A percentile compares a stretch with the other conserved stretches of the same genome.
Evolutionary conservation across 2,797 vertebrate species (phyloP).

Genomic region (Lepilemur ruficaudatus): DNA sequence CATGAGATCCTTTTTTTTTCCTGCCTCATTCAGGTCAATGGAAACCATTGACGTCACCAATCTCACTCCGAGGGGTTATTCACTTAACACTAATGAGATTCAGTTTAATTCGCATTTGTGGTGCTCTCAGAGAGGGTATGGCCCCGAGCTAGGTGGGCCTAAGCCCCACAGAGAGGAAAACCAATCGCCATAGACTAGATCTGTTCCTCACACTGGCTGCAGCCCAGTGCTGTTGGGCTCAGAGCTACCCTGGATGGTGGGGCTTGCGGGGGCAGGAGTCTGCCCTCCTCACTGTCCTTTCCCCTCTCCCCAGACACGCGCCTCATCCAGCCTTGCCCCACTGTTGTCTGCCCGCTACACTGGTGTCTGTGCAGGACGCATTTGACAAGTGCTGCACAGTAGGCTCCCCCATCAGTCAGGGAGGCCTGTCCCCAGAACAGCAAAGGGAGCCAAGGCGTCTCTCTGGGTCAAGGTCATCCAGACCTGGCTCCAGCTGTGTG

Average conservation of each 20-base stretch:
- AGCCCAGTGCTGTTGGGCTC: not conserved
- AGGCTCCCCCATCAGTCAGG: not conserved
- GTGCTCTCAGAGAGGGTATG: not conserved
- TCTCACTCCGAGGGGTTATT: not conserved
- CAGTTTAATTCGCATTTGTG: not conserved
- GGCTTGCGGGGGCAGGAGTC: not conserved
- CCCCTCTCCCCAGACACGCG: fast-evolving
- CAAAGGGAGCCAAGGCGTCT: not conserved
- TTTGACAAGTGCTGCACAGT: not conserved
- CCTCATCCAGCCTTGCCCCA: not conserved
- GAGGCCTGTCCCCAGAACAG: not conserved
- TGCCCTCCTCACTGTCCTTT: not conserved
- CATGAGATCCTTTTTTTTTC: not conserved
- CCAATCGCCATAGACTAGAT: not conserved
- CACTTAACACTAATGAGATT: not conserved
- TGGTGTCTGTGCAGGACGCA: not conserved
- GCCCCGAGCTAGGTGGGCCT: not conserved
- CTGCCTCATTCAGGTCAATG: not conserved
- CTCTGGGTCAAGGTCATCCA: not conserved
- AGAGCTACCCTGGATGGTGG: not conserved
- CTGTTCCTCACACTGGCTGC: not conserved
- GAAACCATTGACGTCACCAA: not conserved
- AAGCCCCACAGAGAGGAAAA: not conserved
- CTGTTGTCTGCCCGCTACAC: not conserved
- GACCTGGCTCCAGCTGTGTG: not conserved